These are phyloP conservation scores for Ovis aries DNA, from an alignment of 2,113 vertebrate genomes.

Conservation along the genomic window ARS-UI_Ramb_v3.0 NC_056056.1:185664001-185664500, in stretches of 20 bases:
- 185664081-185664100: background rate
- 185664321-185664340: background rate
- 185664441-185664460: background rate
- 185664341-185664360: background rate
- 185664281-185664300: background rate
- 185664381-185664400: background rate
- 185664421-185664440: background rate
- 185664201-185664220: background rate
- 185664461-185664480: background rate
- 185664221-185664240: background rate
- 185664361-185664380: background rate
- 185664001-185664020: background rate
- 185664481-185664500: background rate
- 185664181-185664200: accelerated
- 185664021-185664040: background rate
- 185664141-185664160: background rate
- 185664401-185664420: background rate
- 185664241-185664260: background rate
- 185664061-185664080: background rate
- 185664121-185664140: background rate
- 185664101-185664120: background rate
- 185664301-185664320: background rate
- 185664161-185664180: background rate
- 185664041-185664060: background rate
- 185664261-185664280: background rate